A percentile compares a stretch with the other conserved stretches of the same genome.
Conservation (phyloP, 2,888 invertebrate species). For the Diploptera punctata region DNA sequence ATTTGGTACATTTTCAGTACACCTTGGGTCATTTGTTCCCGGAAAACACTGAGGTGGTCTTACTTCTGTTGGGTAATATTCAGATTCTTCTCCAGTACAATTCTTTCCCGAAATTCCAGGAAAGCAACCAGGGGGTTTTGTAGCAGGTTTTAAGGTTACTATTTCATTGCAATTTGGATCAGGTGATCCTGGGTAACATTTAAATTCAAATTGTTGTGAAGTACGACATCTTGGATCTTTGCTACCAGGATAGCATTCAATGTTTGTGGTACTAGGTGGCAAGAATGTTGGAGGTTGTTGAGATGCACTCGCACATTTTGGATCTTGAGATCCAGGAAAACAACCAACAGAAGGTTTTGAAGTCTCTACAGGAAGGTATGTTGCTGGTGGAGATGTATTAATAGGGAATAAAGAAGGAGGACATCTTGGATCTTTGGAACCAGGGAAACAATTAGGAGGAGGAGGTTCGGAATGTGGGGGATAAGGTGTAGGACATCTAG, state of each 20-base stretch:
- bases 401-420: constrained; percentile 46
- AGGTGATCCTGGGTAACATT: constrained; percentile 46
- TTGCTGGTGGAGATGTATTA: background rate
- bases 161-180: constrained; percentile 35
- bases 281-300: constrained; percentile 7
- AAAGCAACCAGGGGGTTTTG: constrained; percentile 49
- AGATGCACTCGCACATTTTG: constrained; percentile 37
- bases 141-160: constrained; percentile 44
- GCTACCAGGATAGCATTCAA: constrained; percentile 34
- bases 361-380: constrained; percentile 39
- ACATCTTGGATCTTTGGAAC: constrained; percentile 50
- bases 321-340: constrained; percentile 41
- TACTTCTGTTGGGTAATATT: constrained; percentile 15
- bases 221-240: constrained; percentile 40
- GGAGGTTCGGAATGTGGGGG: constrained; percentile 47
- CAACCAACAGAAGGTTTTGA: constrained; percentile 29
- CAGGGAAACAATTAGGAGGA: constrained; percentile 49
- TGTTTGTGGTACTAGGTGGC: constrained; percentile 28
- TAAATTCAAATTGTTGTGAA: constrained; percentile 34
- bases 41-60: constrained; percentile 41
- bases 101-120: constrained; percentile 48
- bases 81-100: constrained; percentile 29
- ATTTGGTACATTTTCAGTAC: background rate
- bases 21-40: constrained; percentile 40
- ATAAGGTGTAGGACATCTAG: constrained; percentile 47